Percentiles rank a stretch among this genome's conserved stretches.
Conservation (phyloP, 1,140 invertebrate species). For the Bombus terrestris region DNA sequence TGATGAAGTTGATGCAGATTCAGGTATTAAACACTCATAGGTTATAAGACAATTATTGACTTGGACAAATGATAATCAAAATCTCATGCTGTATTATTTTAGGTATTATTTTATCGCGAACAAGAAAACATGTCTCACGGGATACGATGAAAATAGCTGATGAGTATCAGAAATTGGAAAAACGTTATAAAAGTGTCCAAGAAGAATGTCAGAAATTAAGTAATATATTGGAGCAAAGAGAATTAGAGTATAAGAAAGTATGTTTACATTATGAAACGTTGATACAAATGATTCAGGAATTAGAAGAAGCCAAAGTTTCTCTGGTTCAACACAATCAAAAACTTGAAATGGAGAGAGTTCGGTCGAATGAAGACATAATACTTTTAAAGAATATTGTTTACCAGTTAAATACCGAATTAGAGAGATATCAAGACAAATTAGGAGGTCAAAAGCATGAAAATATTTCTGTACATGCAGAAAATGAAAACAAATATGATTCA, state of each 20-base stretch:
- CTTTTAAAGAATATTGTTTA: conserved; percentile 88
- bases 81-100: neutral
- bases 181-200: conserved; percentile 65
- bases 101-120: conserved; percentile 9
- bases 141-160: conserved; percentile 63
- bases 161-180: conserved; percentile 74
- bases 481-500: conserved; percentile 47
- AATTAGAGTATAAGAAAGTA: conserved; percentile 69
- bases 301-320: conserved; percentile 71
- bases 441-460: conserved; percentile 67
- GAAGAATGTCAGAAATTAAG: conserved; percentile 63
- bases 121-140: conserved; percentile 60
- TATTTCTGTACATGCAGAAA: conserved; percentile 44
- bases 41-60: neutral
- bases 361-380: conserved; percentile 84
- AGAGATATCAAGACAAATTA: conserved; percentile 87
- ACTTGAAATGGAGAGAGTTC: conserved; percentile 81
- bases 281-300: conserved; percentile 53
- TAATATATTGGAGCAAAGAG: conserved; percentile 63
- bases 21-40: conserved; percentile 43
- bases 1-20: conserved; percentile 69
- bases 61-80: neutral
- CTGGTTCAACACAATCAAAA: conserved; percentile 67
- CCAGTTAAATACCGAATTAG: conserved; percentile 86
- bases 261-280: conserved; percentile 69